Conservation (phyloP, 64 coral and sea anemone species). For the Montipora capricornis region DNA sequence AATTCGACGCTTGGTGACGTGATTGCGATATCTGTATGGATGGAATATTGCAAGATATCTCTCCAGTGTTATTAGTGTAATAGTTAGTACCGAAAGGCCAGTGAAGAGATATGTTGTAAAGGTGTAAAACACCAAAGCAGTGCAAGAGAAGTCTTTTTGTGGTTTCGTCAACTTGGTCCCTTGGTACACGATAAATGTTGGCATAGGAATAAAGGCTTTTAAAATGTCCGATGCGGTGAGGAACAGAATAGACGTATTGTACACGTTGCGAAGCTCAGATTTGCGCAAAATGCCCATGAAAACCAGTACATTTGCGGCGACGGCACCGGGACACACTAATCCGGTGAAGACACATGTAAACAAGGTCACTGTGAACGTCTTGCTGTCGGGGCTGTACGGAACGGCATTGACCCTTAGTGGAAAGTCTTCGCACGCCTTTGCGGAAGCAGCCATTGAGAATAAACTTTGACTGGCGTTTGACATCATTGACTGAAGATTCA, state of each 20-base stretch:
- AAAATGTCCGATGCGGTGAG: slow-evolving; percentile 69
- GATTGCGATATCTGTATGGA: slow-evolving; percentile 68
- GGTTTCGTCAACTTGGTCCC: slow-evolving; percentile 51
- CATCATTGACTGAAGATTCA: neutral
- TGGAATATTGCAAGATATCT: slow-evolving; percentile 86
- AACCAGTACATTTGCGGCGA: slow-evolving; percentile 71
- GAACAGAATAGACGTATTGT: slow-evolving; percentile 85
- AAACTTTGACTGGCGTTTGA: neutral
- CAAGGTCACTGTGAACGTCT: slow-evolving; percentile 33
- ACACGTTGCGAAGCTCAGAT: slow-evolving; percentile 68
- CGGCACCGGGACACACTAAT: slow-evolving; percentile 57
- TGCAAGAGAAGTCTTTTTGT: slow-evolving; percentile 54
- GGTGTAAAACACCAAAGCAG: slow-evolving; percentile 63
- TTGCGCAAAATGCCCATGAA: slow-evolving; percentile 82
- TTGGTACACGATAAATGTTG: slow-evolving; percentile 71
- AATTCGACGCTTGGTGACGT: slow-evolving; percentile 45
- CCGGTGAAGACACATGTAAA: slow-evolving; percentile 78
- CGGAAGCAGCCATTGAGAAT: neutral
- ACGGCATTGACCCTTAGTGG: slow-evolving; percentile 70
- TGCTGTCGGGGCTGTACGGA: slow-evolving; percentile 31
- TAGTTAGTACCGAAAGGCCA: slow-evolving; percentile 77
- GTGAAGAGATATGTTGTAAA: slow-evolving; percentile 64
- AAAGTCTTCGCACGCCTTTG: slow-evolving; percentile 21
- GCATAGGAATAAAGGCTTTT: slow-evolving; percentile 48
- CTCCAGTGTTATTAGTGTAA: slow-evolving; percentile 75